Conservation (phyloP, 2,113 vertebrate species). For the Cercopithecus mona region DNA sequence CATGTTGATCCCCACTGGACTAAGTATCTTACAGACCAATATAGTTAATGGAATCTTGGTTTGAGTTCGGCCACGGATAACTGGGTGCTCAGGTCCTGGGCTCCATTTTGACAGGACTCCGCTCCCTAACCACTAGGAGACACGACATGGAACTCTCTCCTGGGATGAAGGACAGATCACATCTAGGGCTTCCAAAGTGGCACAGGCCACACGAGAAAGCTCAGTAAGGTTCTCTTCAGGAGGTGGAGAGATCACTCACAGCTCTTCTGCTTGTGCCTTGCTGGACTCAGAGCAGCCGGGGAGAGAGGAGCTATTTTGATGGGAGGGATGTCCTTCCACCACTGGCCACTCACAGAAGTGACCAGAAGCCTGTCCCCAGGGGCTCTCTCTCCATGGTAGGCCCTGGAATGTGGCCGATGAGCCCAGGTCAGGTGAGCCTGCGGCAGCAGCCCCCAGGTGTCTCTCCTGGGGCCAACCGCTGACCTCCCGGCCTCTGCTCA, state of each 20-base stretch:
- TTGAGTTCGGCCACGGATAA: accelerated
- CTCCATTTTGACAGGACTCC: background rate
- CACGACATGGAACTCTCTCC: accelerated
- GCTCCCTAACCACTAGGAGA: background rate
- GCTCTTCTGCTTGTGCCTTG: accelerated
- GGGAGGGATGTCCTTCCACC: background rate
- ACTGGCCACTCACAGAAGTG: too few species aligned
- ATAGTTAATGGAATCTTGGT: background rate
- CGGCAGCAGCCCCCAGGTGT: background rate
- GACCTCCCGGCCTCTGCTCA: background rate
- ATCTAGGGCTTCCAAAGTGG: background rate
- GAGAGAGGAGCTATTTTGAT: background rate
- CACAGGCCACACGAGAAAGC: background rate
- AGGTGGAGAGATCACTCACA: background rate
- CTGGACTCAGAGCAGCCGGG: accelerated
- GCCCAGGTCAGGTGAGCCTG: background rate
- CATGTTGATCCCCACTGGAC: background rate
- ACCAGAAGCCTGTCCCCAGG: background rate
- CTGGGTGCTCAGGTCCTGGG: background rate
- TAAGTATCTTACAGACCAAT: background rate
- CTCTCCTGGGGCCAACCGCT: background rate
- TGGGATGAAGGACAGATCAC: background rate
- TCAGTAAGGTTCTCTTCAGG: background rate
- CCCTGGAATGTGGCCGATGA: background rate
- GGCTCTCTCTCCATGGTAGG: background rate